Percentiles rank a stretch among this genome's conserved stretches.
Evolutionary conservation across 2,113 vertebrate genomes (phyloP).

Genomic region (Hyperopisus bebe): DNA sequence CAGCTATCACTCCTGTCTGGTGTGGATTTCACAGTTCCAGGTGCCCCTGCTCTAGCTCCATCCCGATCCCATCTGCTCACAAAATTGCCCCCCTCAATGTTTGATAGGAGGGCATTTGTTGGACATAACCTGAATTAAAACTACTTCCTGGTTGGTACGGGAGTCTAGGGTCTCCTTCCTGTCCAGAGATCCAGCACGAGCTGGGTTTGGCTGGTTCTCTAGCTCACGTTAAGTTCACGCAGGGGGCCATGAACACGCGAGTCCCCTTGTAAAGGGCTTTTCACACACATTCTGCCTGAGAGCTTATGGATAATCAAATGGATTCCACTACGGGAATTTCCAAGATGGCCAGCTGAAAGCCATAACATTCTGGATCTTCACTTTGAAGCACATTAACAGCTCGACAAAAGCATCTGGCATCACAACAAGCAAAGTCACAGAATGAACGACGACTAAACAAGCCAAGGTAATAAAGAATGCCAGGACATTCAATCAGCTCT

Average conservation of each 20-base stretch:
- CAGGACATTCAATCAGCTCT: constrained; percentile 70
- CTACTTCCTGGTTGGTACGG: neutral
- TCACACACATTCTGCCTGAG: neutral
- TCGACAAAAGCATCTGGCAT: neutral
- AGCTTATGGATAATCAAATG: neutral
- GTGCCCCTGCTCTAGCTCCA: neutral
- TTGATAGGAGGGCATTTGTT: neutral
- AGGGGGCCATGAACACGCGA: neutral
- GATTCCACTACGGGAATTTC: constrained; percentile 5
- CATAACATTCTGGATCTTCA: neutral
- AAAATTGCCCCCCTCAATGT: neutral
- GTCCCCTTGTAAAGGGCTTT: neutral
- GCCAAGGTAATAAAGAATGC: constrained; percentile 43
- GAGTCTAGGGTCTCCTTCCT: neutral
- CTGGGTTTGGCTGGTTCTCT: neutral
- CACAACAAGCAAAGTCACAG: neutral
- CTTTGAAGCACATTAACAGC: constrained; percentile 36
- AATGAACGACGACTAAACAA: constrained; percentile 19
- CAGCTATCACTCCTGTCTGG: neutral
- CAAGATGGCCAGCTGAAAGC: constrained; percentile 29
- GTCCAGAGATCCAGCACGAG: neutral
- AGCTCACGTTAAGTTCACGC: neutral
- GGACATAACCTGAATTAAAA: neutral
- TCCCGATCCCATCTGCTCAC: neutral
- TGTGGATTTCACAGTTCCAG: neutral